phyloP scores from a whole-genome alignment of 2,797 vertebrate genomes.

The Nyctalus aviator region DNA sequence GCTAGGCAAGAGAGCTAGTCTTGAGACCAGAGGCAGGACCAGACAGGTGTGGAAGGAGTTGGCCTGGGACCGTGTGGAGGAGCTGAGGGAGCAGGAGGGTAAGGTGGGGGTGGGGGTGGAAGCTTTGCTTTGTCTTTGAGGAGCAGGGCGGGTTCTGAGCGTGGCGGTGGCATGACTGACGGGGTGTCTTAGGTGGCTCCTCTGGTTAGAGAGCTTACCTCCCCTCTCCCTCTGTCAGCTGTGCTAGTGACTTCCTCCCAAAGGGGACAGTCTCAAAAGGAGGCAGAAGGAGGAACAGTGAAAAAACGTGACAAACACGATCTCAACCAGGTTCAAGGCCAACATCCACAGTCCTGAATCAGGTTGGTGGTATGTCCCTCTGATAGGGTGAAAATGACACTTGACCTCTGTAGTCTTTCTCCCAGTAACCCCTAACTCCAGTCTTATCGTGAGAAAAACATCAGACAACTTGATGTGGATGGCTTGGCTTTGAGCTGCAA shows the following conservation, averaged over 20 bases:
- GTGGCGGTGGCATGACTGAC: neutral
- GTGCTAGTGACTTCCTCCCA: neutral
- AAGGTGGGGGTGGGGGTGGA: too few relatives aligned
- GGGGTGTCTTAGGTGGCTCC: neutral
- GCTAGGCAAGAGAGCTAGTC: neutral
- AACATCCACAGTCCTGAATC: neutral
- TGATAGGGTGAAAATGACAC: neutral
- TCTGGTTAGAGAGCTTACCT: neutral
- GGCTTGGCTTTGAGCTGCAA: neutral
- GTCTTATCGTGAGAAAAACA: neutral
- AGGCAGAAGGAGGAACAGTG: neutral
- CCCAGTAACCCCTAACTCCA: neutral
- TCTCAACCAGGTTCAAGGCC: neutral
- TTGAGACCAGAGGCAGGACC: neutral
- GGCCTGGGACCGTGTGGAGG: conserved; percentile 78
- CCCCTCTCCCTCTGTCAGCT: neutral
- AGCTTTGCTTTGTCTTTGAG: neutral
- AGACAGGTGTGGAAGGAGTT: conserved; percentile 18
- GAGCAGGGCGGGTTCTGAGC: neutral
- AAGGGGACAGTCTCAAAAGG: neutral
- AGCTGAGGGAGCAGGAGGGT: too few relatives aligned
- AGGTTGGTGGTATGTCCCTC: too few relatives aligned
- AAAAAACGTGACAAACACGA: neutral
- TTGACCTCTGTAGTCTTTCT: neutral
- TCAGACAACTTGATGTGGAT: neutral